Conservation (phyloP, 2,888 invertebrate genomes). For the Isoperla grammatica region DNA sequence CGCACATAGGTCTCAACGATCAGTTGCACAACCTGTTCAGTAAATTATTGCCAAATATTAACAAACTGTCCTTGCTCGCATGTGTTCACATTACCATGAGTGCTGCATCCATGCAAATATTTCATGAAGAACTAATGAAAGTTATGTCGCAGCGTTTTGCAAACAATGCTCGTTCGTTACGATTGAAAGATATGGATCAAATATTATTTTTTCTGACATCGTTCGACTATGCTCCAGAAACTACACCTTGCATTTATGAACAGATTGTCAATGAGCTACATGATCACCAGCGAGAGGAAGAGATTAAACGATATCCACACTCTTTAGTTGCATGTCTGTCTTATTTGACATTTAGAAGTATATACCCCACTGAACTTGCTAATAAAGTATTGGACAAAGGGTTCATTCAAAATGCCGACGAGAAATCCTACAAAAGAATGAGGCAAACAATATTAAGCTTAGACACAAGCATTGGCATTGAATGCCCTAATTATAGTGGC, state of each 20-base stretch:
- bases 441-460: constrained; percentile 59
- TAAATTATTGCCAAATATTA: constrained; percentile 49
- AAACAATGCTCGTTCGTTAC: constrained; percentile 45
- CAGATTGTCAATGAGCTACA: constrained; percentile 48
- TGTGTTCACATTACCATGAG: constrained; percentile 62
- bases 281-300: constrained; percentile 48
- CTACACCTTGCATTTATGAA: constrained; percentile 46
- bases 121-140: constrained; percentile 45
- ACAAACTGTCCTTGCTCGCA: constrained; percentile 54
- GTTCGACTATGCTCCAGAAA: constrained; percentile 53
- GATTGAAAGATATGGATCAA: constrained; percentile 73
- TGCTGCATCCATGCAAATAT: constrained; percentile 50
- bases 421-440: constrained; percentile 42
- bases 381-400: constrained; percentile 51
- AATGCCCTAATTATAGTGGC: constrained; percentile 54
- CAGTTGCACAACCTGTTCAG: constrained; percentile 51
- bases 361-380: constrained; percentile 56
- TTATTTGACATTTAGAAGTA: constrained; percentile 52
- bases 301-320: constrained; percentile 54
- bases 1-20: constrained; percentile 43
- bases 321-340: constrained; percentile 56
- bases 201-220: constrained; percentile 56
- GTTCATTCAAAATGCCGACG: constrained; percentile 53
- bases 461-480: constrained; percentile 56
- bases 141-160: constrained; percentile 51